Base-by-base conservation (phyloP, 2,888 invertebrate species). In the Nomada ferruginata region DNA sequence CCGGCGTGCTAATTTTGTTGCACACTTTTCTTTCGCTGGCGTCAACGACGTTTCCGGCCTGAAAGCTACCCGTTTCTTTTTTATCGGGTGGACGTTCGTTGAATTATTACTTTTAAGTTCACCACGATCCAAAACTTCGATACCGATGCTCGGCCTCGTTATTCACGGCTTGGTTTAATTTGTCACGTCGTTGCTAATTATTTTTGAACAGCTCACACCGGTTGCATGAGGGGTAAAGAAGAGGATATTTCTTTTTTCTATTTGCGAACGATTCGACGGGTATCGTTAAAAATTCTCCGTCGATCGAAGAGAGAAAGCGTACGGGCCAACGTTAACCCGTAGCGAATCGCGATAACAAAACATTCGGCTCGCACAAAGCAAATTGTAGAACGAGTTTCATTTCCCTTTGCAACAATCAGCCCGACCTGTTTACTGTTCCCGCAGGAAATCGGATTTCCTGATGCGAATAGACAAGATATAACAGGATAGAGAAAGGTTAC, bases 361-460 rank as follows among this genome's bases (percentile, higher is more conserved):
- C 71, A 72, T 69, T 74, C 53, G 59, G 64, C 47, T 71, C 53
- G 59, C 78, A 64, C 71, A 71, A 83, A 83, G 83, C 83, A 82
- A 72, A 82, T 82, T 78, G 71, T 60, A 44, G 68, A 83, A 83
- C 78, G 78, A 78, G 83, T 83, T 72, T 78, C 82, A 55, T 82
- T 83, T 82, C 77, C 82, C 83, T 82, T 82, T 71, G 82, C 78
- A 82, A 83, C 83, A 82, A 82, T 83, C 83, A 82, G 74, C 78
- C 53, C 74, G 74, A 82, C 71, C 83, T 78, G 82, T 83, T 89
- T 86, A 82, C 83, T 80, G 85, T 83, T 84, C 83, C 85, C 87
- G 73, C 76, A 88, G 88, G 86, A 90, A 89, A 90, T 88, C 89
- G 85, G 86, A 89, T 90, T 89, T 86, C 81, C 87, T 83, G 73